Evolutionary conservation across 2,888 invertebrate genomes (phyloP), one percentile per base, ranked within the genome.

Genomic region (Melangyna quadrimaculata): DNA sequence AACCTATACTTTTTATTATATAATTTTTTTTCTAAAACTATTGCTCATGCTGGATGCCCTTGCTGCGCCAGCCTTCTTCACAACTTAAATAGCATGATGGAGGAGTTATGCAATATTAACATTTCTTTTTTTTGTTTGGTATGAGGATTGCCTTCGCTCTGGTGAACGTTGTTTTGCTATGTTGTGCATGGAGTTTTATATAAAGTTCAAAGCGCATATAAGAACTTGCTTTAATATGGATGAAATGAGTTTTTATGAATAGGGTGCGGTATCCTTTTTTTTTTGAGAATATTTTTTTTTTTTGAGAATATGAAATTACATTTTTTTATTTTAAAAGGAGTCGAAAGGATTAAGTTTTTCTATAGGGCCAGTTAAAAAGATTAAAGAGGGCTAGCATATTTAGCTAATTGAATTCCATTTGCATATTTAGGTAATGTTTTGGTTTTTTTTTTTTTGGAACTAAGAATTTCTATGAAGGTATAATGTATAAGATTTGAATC

Each of bases 141-240:
- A 29, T 63, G 37, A 40, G 40, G 65, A 67, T 70, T 65, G 59
- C 74, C 70, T 78, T 78, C 75, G 45, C 74, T 83, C 48, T 45
- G 48, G 71, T 79, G 78, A 83, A 79, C 53, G 74, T 72, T 59
- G 59, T 53, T 71, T 53, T 67, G 67, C 67, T 51, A 24, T 17
- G 29, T 45, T 45, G 8, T 29, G 24, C 57, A 48, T 48, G 45
- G 22, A 35, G 78, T 53, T 45, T 70, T 29, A 37, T n/a, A 55
- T 35, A 83, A 83, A 83, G 83, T 84, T 84, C 79, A 79, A 67
- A 84, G 79, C 59, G 74, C 75, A 71, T 70, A 75, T 70, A 79
- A 71, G 79, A 83, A 79, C 55, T 59, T 24, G 70, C 29, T 83
- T 78, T 70, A 74, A 78, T 74, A 65, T 78, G 74, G 57, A 71